These are phyloP conservation scores for Phyllotis vaccarum DNA, from an alignment of 2,797 vertebrate species.

Conservation along the genomic window DNA sequence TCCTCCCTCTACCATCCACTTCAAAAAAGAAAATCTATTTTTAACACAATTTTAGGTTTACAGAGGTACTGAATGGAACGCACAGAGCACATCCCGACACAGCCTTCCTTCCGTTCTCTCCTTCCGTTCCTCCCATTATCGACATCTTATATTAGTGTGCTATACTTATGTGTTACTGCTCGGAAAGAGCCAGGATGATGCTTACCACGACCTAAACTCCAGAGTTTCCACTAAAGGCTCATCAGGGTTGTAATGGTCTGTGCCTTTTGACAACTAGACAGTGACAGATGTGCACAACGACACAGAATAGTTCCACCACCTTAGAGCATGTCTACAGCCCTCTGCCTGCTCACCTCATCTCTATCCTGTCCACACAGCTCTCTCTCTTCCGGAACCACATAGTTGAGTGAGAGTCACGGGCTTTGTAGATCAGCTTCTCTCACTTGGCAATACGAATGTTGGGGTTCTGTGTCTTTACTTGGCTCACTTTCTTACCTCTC, in stretches of 20 bases:
- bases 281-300: background rate
- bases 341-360: background rate
- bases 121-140: background rate
- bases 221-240: background rate
- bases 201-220: background rate
- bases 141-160: background rate
- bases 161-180: background rate
- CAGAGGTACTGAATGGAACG: background rate
- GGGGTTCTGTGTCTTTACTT: background rate
- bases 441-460: background rate
- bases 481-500: background rate
- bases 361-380: background rate
- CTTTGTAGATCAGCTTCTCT: background rate
- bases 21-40: background rate
- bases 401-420: background rate
- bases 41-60: conserved; percentile 22
- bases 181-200: background rate
- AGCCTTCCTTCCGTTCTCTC: background rate
- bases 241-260: background rate
- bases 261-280: background rate
- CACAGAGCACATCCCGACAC: background rate
- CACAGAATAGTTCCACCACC: background rate
- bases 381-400: background rate
- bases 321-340: background rate
- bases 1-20: background rate